Conservation (phyloP, 2,888 invertebrate species). For the Cryptophagus acutangulus region DNA sequence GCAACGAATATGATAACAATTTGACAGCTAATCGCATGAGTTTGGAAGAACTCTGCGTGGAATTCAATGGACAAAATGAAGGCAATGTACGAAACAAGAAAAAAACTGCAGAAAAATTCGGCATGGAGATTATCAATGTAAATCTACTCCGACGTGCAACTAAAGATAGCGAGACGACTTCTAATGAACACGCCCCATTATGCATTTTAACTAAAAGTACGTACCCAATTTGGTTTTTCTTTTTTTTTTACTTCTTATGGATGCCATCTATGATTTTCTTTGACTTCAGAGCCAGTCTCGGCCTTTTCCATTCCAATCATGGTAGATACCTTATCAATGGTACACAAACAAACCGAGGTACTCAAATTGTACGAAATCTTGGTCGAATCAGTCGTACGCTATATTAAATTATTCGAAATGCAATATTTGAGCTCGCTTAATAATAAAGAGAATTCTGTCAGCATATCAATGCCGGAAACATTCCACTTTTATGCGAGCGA, state of each 20-base stretch:
- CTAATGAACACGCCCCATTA: conserved; percentile 49
- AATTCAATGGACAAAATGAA: conserved; percentile 31
- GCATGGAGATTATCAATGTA: conserved; percentile 54
- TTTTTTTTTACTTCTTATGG: too few relatives aligned
- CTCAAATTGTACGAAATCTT: conserved; percentile 66
- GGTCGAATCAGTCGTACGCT: conserved; percentile 69
- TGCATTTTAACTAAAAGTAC: conserved; percentile 64
- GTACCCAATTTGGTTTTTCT: too few relatives aligned
- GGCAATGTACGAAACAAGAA: conserved; percentile 37
- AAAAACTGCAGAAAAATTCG: conserved; percentile 31
- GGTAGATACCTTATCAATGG: conserved; percentile 68
- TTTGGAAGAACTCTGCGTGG: conserved; percentile 49
- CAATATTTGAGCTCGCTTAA: conserved; percentile 52
- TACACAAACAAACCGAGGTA: conserved; percentile 60
- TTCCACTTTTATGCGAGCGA: conserved; percentile 70
- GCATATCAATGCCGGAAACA: conserved; percentile 55
- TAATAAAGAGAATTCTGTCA: conserved; percentile 24
- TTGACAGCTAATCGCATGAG: conserved; percentile 42
- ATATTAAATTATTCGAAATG: conserved; percentile 61
- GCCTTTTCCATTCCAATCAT: conserved; percentile 59
- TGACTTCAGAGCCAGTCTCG: conserved; percentile 41
- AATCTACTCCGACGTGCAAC: conserved; percentile 60
- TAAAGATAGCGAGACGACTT: conserved; percentile 48
- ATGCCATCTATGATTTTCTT: too few relatives aligned
- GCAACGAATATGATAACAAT: conserved; percentile 55